A percentile compares a stretch with the other conserved stretches of the same genome.
These are phyloP conservation scores for Nomia melanderi DNA, from an alignment of 1,140 invertebrate genomes.

Conservation along the genomic window DNA sequence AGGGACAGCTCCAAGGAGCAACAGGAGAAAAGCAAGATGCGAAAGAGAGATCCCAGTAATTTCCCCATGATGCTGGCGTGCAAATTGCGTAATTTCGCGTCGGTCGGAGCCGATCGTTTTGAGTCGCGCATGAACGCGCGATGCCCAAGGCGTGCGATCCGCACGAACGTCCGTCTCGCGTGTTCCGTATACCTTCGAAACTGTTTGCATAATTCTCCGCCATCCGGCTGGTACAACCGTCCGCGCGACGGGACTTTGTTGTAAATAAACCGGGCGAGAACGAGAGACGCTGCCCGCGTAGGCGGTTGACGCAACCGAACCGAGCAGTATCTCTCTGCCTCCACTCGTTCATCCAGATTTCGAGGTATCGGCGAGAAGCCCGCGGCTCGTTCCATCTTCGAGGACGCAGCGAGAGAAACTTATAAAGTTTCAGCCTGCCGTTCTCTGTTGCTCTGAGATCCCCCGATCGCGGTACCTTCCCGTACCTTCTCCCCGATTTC, in stretches of 20 bases:
- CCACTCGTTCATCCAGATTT: not conserved
- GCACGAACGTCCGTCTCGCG: conserved; percentile 12
- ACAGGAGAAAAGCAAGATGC: too few relatives aligned
- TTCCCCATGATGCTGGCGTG: conserved; percentile 37
- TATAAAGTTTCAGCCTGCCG: not conserved
- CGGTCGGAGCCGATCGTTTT: conserved; percentile 38
- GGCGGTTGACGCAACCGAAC: not conserved
- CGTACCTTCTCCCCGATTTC: not conserved
- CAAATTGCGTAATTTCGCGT: conserved; percentile 56
- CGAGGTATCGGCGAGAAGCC: not conserved
- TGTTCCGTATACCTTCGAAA: conserved; percentile 12
- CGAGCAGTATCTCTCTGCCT: not conserved
- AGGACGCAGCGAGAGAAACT: not conserved
- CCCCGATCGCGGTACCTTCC: not conserved
- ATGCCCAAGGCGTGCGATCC: not conserved
- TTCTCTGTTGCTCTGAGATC: too few relatives aligned
- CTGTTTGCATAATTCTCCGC: conserved; percentile 54
- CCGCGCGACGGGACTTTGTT: not conserved
- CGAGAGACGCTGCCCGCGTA: not conserved
- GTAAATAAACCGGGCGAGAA: conserved; percentile 14
- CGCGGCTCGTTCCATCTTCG: not conserved
- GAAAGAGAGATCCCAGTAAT: conserved; percentile 22
- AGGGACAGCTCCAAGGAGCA: not conserved
- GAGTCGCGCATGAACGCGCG: conserved; percentile 25
- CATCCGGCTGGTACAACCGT: not conserved